Base-by-base conservation (phyloP, 2,797 vertebrate species). In the Diceros bicornis region DNA sequence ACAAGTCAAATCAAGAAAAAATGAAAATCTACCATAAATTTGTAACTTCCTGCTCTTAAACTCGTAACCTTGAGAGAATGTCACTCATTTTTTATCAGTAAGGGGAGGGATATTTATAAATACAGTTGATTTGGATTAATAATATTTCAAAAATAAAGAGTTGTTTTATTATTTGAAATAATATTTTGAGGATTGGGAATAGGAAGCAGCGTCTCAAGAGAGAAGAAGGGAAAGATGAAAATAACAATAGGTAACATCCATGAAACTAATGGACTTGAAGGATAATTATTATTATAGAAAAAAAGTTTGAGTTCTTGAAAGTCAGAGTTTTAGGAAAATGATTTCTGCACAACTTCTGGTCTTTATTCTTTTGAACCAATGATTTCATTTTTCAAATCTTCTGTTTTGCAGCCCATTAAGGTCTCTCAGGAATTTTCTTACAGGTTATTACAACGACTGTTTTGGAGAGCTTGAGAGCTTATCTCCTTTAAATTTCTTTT, bases 351-450 rank as follows among this genome's bases (percentile, higher is more conserved):
- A 87, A 25, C 57, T n/a, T 21, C 29, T 83, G 57, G 55, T n/a
- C 94, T 96, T 91, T 96, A 75, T 91, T 92, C 32, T 85, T 96
- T 97, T 68, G 62, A 96, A 81, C 21, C 32, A 81, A 4, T 71
- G 69, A 91, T 59, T 89, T 61, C 5, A 62, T 59, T 94, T 94
- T 62, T 27, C 57, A 82, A 55, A 66, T 66, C 9, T 25, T 71
- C 68, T 89, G 47, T 52, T 86, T 90, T 85, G 62, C 94, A 91
- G n/a, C 50, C 13, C 68, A 44, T 74, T 89, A 68, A 61, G 66
- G 32, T 91, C 66, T 90, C n/a, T 94, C 17, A 47, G 41, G 21
- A 68, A 84, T 95, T 86, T 96, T 93, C 55, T 41, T 52, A 62
- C 34, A 84, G 32, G 44, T 74, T 84, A 57, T 93, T 83, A 75